Evolutionary conservation across 2,888 invertebrate genomes (phyloP).

Genomic region (Plagodis dolabraria): DNA sequence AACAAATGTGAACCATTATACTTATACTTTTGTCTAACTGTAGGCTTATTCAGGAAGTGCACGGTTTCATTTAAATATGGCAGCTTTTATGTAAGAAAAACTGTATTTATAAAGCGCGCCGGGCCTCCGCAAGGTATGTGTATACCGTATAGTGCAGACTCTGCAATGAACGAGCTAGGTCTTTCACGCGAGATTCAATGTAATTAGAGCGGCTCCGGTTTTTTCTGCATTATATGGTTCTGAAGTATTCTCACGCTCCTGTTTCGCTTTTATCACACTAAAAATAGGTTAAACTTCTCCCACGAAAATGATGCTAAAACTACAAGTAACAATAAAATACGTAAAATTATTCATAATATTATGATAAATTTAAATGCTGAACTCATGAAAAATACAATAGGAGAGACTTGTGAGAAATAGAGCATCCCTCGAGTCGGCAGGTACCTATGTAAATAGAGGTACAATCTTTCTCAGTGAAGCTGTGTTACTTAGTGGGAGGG

Average conservation of each 20-base stretch:
- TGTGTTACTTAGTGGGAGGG: slow-evolving; percentile 29
- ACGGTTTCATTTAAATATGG: slow-evolving; percentile 25
- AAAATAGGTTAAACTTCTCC: slow-evolving; percentile 42
- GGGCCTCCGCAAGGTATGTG: slow-evolving; percentile 46
- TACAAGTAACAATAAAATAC: slow-evolving; percentile 5
- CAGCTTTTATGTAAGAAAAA: slow-evolving; percentile 45
- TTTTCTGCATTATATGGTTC: slow-evolving; percentile 70
- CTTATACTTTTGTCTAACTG: background rate
- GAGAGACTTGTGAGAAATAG: slow-evolving; percentile 19
- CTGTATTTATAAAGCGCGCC: slow-evolving; percentile 45
- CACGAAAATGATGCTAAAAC: slow-evolving; percentile 28
- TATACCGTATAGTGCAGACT: slow-evolving; percentile 50
- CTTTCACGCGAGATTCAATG: slow-evolving; percentile 74
- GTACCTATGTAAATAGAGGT: slow-evolving; percentile 33
- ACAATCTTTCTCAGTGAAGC: slow-evolving; percentile 29
- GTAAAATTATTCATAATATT: background rate
- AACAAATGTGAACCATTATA: background rate
- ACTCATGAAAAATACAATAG: slow-evolving; percentile 15
- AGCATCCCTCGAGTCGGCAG: slow-evolving; percentile 15
- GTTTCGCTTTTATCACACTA: slow-evolving; percentile 48
- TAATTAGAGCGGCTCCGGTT: slow-evolving; percentile 73
- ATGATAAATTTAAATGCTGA: slow-evolving; percentile 16
- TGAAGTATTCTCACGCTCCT: slow-evolving; percentile 60
- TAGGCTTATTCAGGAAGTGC: slow-evolving; percentile 12
- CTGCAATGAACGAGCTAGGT: slow-evolving; percentile 64